Evolutionary conservation across 2,888 invertebrate species (phyloP).

Genomic region (Cephus sareptanus): DNA sequence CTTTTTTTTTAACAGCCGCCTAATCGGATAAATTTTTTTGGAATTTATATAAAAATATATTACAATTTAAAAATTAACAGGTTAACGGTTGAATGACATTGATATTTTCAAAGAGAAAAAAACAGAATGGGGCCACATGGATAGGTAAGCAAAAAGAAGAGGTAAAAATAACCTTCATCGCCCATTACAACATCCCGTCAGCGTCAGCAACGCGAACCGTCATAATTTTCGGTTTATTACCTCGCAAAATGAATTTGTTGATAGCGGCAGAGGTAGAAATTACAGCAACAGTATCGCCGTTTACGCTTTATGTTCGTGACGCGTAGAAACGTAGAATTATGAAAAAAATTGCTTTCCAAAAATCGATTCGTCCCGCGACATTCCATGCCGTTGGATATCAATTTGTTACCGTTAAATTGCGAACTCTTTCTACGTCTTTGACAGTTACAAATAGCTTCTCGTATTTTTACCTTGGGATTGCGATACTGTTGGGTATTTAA

Average conservation of each 20-base stretch:
- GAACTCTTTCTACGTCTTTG: not conserved
- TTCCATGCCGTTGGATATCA: not conserved
- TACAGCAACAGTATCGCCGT: not conserved
- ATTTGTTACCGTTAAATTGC: not conserved
- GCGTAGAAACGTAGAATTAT: not conserved
- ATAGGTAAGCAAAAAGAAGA: not conserved
- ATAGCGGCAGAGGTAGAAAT: not conserved
- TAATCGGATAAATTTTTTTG: not conserved
- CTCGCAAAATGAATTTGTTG: constrained; percentile 35
- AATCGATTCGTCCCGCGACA: not conserved
- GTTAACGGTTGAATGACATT: not conserved
- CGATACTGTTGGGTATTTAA: not conserved
- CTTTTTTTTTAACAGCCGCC: not conserved
- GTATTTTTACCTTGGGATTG: not conserved
- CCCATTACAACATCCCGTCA: constrained; percentile 26
- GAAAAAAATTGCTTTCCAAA: not conserved
- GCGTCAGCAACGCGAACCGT: constrained; percentile 20
- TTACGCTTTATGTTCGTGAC: not conserved
- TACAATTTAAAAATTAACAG: not conserved
- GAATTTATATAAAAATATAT: not conserved
- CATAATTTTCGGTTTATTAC: constrained; percentile 39
- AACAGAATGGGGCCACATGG: not conserved
- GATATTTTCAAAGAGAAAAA: not conserved
- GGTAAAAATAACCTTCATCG: not conserved
- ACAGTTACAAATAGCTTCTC: not conserved